Evolutionary conservation across 2,888 invertebrate genomes (phyloP).

Genomic region (Pemphredon lugubris): DNA sequence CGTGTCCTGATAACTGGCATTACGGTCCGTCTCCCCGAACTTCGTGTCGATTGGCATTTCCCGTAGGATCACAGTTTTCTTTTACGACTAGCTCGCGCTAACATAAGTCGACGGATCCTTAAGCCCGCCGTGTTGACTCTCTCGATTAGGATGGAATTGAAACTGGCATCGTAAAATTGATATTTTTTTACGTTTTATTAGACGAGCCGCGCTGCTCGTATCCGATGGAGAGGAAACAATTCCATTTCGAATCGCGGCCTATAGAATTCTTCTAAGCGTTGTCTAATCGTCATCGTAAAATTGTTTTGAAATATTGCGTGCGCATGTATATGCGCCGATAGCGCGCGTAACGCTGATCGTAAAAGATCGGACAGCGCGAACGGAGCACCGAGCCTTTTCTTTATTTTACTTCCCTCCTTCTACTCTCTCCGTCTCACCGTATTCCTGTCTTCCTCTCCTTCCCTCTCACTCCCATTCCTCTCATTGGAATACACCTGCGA

Average conservation of each 20-base stretch:
- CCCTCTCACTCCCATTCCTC: not conserved
- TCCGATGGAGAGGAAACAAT: too few species aligned
- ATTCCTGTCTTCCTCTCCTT: too few species aligned
- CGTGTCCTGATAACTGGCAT: conserved; percentile 26
- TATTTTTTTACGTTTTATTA: conserved; percentile 57
- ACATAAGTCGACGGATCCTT: conserved; percentile 60
- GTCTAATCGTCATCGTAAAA: not conserved
- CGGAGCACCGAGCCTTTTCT: not conserved
- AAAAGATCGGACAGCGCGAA: conserved; percentile 7
- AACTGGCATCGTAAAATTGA: conserved; percentile 53
- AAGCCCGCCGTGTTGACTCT: conserved; percentile 61
- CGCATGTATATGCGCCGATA: too few species aligned
- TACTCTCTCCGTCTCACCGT: not conserved
- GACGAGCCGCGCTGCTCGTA: too few species aligned
- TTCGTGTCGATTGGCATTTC: conserved; percentile 75
- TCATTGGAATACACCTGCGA: conserved; percentile 55
- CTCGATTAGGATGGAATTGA: conserved; percentile 66
- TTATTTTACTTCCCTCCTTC: too few species aligned
- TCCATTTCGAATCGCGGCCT: too few species aligned
- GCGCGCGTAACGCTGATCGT: conserved; percentile 2
- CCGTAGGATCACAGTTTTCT: conserved; percentile 73
- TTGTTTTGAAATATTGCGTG: too few species aligned
- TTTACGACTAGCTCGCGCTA: conserved; percentile 68
- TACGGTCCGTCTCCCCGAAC: conserved; percentile 30
- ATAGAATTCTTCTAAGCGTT: not conserved